Evolutionary conservation across 2,797 vertebrate genomes (phyloP), one percentile per base, ranked within the genome.

Genomic region (Pseudochirops corinnae): DNA sequence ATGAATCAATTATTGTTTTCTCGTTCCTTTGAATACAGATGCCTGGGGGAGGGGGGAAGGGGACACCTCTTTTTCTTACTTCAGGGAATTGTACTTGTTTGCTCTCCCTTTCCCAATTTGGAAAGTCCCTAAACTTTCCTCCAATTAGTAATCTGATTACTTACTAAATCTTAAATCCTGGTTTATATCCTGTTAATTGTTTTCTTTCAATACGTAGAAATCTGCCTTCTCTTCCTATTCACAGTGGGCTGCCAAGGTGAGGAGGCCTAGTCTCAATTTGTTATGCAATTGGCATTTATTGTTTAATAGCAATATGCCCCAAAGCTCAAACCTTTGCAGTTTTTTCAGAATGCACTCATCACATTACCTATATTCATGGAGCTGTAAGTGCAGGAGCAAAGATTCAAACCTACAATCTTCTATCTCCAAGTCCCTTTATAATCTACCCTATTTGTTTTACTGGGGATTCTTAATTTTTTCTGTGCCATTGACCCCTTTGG

Each of bases 41-140:
- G 3, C 4, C 18, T 82, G 1, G n/a, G 18, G n/a, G n/a, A 5
- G 1, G 18, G n/a, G n/a, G 1, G 1, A 2, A 2, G 7, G 39
- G 13, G n/a, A 74, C 21, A 39, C n/a, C 12, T 82, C 2, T 21
- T 82, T 82, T 82, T 74, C 62, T 74, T 16, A 21, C 12, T 74
- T 82, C 21, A 82, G 74, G 39, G 7, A 82, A 46, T 82, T 82
- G 39, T 3, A 11, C 21, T 21, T 82, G 7, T 46, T 82, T 24
- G 7, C 74, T 82, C 74, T 82, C 2, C 74, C 39, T 26, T 39
- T 82, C 7, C 6, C 18, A 82, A 46, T 24, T 1, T 82, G 74
- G 74, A 82, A 82, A 46, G 74, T 24, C 21, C 18, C 39, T 82
- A 39, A 82, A 46, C 18, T 82, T 46, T 82, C 39, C 74, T 82